Evolutionary conservation across 2,797 vertebrate species (phyloP), one percentile per base, ranked within the genome.

Genomic region (Valencia hispanica): DNA sequence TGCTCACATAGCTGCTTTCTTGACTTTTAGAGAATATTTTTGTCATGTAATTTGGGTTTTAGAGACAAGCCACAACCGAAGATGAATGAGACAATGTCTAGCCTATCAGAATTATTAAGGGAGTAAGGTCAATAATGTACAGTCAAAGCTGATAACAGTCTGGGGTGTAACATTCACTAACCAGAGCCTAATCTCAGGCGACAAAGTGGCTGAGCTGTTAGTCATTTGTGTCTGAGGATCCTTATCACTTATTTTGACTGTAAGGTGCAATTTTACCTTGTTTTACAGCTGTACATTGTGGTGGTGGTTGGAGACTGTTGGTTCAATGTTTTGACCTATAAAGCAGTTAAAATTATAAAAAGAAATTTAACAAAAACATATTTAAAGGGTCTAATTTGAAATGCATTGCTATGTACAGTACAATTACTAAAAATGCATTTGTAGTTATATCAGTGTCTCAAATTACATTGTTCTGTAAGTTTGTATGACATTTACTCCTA

Each of bases 111-210:
- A 73, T 57, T 50, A 79, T 47, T 47, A 1, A 2, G 48, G 74
- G 70, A 71, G 45, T 22, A 34, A 48, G 73, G 74, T 82, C 86
- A 84, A 90, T 89, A 85, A 91, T 84, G 75, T 87, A 81, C 87
- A 82, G 84, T 88, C 43, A 86, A 53, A 47, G 73, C 11, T 88
- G 86, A 93, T 91, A 76, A 90, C 84, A 81, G 75, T 78, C 72
- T 81, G 17, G 74, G 48, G 63, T 74, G 68, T 61, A 77, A 75
- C 75, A 89, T 74, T 72, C 72, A 74, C 63, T 69, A 68, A 79
- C 63, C 68, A 70, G 51, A 72, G 71, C 73, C 68, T 74, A 34
- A 70, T 43, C 74, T 74, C 47, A 79, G 87, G 55, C 15, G 39
- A 73, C 82, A 73, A 61, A 74, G 45, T 18, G 77, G 81, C 86